Percentiles rank a stretch among this genome's conserved stretches.
phyloP scores from a whole-genome alignment of 2,888 invertebrate genomes.

The Thereva nobilitata region DNA sequence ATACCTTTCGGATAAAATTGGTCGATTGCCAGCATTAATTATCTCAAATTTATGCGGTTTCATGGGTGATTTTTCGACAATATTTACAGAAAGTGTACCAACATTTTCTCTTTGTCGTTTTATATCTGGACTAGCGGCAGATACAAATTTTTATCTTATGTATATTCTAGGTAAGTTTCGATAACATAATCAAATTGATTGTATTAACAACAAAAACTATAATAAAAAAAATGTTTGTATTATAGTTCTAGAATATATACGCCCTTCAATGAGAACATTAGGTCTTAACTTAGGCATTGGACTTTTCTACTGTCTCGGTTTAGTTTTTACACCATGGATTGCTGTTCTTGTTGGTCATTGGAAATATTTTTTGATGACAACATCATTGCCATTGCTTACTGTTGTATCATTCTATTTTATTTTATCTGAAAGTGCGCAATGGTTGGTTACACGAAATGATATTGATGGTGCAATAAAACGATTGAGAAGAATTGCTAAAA shows the following conservation, averaged over 20 bases:
- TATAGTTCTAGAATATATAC: slow-evolving; percentile 65
- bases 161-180: slow-evolving; percentile 62
- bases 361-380: slow-evolving; percentile 61
- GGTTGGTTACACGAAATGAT: slow-evolving; percentile 63
- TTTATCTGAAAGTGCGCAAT: slow-evolving; percentile 66
- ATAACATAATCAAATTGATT: not conserved
- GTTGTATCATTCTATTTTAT: slow-evolving; percentile 61
- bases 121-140: slow-evolving; percentile 65
- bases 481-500: slow-evolving; percentile 61
- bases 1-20: slow-evolving; percentile 63
- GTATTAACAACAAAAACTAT: not conserved
- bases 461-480: slow-evolving; percentile 61
- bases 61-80: slow-evolving; percentile 62
- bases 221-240: not conserved
- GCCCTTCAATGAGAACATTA: slow-evolving; percentile 63
- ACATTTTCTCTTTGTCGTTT: slow-evolving; percentile 63
- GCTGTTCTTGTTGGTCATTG: slow-evolving; percentile 60
- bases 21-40: slow-evolving; percentile 63
- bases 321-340: slow-evolving; percentile 62
- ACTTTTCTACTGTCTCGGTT: slow-evolving; percentile 63
- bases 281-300: slow-evolving; percentile 65
- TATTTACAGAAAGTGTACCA: slow-evolving; percentile 59
- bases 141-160: slow-evolving; percentile 66
- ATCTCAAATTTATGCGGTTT: slow-evolving; percentile 62
- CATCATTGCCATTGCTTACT: slow-evolving; percentile 60